Conservation (phyloP, 2,797 vertebrate genomes). For the Coregonus suidteri region DNA sequence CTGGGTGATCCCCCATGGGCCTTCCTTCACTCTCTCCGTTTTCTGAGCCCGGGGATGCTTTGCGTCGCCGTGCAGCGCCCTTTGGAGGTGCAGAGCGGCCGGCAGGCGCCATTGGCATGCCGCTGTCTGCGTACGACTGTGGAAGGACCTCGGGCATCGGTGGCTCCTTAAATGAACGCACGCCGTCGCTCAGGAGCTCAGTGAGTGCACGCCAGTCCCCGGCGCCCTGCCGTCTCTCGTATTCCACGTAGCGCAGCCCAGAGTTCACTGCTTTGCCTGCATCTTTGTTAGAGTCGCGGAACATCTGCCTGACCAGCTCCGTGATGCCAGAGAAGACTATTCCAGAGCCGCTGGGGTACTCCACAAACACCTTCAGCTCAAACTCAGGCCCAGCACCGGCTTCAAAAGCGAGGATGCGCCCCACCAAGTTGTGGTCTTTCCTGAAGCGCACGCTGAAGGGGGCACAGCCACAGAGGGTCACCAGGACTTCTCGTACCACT, state of each 20-base stretch:
- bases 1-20: slow-evolving; percentile 71
- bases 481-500: slow-evolving; percentile 80
- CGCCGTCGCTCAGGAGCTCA: slow-evolving; percentile 83
- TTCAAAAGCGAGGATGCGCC: slow-evolving; percentile 84
- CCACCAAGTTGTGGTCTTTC: slow-evolving; percentile 85
- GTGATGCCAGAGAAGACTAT: slow-evolving; percentile 83
- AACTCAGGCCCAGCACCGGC: slow-evolving; percentile 78
- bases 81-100: slow-evolving; percentile 65
- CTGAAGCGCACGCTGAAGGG: slow-evolving; percentile 90
- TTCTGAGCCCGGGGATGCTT: slow-evolving; percentile 73
- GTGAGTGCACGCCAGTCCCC: slow-evolving; percentile 87
- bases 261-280: slow-evolving; percentile 84
- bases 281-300: slow-evolving; percentile 85
- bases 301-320: slow-evolving; percentile 86
- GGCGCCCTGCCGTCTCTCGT: slow-evolving; percentile 82
- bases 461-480: slow-evolving; percentile 79
- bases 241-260: slow-evolving; percentile 89
- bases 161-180: slow-evolving; percentile 85
- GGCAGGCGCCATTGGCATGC: slow-evolving; percentile 67
- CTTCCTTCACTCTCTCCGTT: slow-evolving; percentile 76
- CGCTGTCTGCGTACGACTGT: slow-evolving; percentile 77
- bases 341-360: slow-evolving; percentile 86
- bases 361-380: slow-evolving; percentile 86
- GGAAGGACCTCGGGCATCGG: slow-evolving; percentile 81
- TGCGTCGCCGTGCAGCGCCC: slow-evolving; percentile 70